These are phyloP conservation scores for Tamandua tetradactyla DNA, from an alignment of 2,797 vertebrate species.

Conservation along the genomic window DNA sequence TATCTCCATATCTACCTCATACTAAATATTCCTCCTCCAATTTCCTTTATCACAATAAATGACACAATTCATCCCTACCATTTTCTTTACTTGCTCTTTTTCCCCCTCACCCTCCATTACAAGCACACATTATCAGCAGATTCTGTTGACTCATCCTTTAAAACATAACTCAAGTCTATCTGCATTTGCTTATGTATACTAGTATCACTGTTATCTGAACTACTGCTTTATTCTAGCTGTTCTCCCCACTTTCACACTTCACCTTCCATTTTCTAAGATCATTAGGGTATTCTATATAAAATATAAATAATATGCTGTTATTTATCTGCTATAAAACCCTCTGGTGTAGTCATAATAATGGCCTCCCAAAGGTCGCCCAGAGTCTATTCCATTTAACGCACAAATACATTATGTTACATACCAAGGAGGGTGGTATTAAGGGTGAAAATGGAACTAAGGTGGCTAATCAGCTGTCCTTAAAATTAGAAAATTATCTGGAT, in stretches of 20 bases:
- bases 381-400: neutral
- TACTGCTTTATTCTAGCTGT: neutral
- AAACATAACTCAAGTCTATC: neutral
- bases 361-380: neutral
- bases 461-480: neutral
- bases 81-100: neutral
- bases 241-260: neutral
- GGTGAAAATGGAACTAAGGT: neutral
- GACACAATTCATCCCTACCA: neutral
- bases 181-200: neutral
- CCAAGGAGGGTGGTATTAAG: too few species aligned
- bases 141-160: neutral
- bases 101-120: neutral
- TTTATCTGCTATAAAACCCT: neutral
- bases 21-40: neutral
- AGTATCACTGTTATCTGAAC: neutral
- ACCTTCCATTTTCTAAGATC: neutral
- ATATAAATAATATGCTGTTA: neutral
- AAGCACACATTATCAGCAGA: neutral
- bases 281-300: neutral
- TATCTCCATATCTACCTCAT: neutral
- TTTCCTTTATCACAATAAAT: conserved; percentile 1
- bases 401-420: too few species aligned
- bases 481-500: neutral
- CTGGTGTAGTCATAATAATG: neutral